A percentile compares a stretch with the other conserved stretches of the same genome.
Conservation (phyloP, 1,140 invertebrate genomes). For the Eriocheir sinensis region DNA sequence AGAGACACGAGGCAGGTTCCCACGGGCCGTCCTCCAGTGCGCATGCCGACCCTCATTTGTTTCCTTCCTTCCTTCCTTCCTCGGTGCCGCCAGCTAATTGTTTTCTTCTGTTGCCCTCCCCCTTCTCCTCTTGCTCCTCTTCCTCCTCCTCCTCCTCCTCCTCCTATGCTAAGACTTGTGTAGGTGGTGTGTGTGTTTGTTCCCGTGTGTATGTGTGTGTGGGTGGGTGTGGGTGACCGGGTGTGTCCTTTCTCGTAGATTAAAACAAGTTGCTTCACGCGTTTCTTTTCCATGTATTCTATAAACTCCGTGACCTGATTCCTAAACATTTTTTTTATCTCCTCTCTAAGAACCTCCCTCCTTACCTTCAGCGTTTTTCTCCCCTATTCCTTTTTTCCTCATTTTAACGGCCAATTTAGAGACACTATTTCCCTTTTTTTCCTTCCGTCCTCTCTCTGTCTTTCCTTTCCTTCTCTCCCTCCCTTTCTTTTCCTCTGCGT, state of each 20-base stretch:
- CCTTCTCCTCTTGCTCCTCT: neutral
- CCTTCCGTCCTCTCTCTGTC: neutral
- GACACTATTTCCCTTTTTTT: too few relatives aligned
- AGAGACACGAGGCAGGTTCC: conserved; percentile 3
- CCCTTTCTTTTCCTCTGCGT: too few relatives aligned
- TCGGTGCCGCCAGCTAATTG: neutral
- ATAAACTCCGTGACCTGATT: neutral
- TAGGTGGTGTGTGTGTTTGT: neutral
- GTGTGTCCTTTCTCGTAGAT: neutral
- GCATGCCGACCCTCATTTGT: conserved; percentile 10
- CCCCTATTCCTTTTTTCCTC: neutral
- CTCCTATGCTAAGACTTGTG: neutral
- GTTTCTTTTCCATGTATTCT: neutral
- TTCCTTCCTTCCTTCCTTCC: conserved; percentile 23
- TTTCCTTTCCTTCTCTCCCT: neutral
- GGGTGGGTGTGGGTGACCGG: neutral
- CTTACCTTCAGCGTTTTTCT: neutral
- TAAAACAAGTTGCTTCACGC: too few relatives aligned
- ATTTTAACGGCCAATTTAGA: too few relatives aligned
- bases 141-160: neutral
- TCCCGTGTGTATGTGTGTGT: neutral
- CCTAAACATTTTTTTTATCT: neutral
- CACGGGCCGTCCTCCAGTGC: neutral
- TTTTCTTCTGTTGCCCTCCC: conserved; percentile 3
- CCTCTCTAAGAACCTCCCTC: neutral